These are phyloP conservation scores for Nephrotoma appendiculata DNA, from an alignment of 2,888 invertebrate genomes.

Conservation along the genomic window DNA sequence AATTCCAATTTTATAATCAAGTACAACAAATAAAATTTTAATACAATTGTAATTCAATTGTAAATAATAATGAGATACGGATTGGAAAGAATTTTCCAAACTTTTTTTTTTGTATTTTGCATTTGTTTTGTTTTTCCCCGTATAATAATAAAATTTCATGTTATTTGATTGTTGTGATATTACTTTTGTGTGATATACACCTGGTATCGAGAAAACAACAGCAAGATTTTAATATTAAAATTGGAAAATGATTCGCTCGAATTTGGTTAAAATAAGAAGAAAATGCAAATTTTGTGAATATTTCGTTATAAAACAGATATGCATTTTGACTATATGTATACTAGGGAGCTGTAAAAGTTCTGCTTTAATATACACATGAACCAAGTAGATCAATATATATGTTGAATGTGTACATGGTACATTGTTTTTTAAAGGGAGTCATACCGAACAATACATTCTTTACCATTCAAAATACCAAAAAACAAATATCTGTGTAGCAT, in stretches of 20 bases:
- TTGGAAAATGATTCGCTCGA: not conserved
- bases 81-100: not conserved
- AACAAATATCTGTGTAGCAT: not conserved
- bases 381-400: not conserved
- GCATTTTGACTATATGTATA: not conserved
- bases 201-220: not conserved
- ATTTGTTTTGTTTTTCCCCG: not conserved
- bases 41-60: not conserved
- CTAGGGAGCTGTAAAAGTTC: not conserved
- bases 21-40: not conserved
- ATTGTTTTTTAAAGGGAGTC: not conserved
- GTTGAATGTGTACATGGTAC: not conserved
- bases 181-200: not conserved
- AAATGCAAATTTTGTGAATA: not conserved
- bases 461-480: not conserved
- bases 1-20: not conserved
- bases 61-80: not conserved
- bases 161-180: not conserved
- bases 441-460: not conserved
- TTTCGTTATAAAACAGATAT: not conserved
- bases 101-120: not conserved
- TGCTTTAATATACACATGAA: not conserved
- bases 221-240: not conserved
- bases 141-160: not conserved
- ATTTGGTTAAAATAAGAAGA: not conserved